Evolutionary conservation across 2,113 vertebrate genomes (phyloP).

Genomic region (Rhea americana): DNA sequence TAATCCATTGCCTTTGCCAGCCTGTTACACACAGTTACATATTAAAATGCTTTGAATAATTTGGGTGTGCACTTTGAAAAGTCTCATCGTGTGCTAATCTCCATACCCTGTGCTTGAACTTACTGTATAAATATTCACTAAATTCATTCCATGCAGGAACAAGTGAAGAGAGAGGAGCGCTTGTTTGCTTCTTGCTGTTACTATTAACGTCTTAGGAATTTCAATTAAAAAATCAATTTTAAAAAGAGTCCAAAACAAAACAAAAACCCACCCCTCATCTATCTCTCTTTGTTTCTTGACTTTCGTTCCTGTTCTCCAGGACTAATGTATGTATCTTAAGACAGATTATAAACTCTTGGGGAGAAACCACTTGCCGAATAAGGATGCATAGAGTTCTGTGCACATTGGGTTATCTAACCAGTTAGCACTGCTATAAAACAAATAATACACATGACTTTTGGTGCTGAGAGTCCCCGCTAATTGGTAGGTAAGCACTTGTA

Average conservation of each 20-base stretch:
- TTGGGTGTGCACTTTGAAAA: neutral
- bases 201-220: neutral
- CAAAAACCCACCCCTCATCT: neutral
- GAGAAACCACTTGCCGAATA: neutral
- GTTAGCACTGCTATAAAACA: neutral
- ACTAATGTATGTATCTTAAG: conserved; percentile 27
- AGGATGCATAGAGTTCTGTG: neutral
- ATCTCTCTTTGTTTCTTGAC: conserved; percentile 7
- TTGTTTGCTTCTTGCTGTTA: neutral
- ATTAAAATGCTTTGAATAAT: neutral
- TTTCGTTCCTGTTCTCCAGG: conserved; percentile 10
- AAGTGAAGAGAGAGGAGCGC: neutral
- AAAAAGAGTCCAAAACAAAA: neutral
- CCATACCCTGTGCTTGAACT: neutral
- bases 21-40: neutral
- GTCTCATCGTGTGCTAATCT: neutral
- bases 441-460: neutral
- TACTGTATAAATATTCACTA: neutral
- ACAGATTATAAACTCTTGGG: neutral
- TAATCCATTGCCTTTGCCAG: neutral
- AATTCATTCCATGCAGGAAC: neutral
- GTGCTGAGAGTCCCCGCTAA: neutral
- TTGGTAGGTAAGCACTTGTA: neutral
- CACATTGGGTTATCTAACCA: neutral
- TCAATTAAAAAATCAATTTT: neutral